Evolutionary conservation across 2,113 vertebrate genomes (phyloP).

Genomic region (Lepisosteus oculatus): DNA sequence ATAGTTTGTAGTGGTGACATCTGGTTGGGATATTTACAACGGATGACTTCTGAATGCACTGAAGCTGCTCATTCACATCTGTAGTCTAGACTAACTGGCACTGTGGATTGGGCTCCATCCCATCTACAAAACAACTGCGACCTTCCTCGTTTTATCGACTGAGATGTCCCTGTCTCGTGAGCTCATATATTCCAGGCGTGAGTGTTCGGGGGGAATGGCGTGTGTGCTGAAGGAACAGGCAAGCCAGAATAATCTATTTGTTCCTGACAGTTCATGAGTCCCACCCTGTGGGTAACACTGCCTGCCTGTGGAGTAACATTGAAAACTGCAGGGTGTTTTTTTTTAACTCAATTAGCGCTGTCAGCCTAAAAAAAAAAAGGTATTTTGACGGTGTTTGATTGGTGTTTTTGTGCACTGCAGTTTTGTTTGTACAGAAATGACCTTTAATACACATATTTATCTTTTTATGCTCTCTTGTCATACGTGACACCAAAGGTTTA

Average conservation of each 20-base stretch:
- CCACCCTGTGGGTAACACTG: not conserved
- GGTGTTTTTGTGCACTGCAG: too few relatives aligned
- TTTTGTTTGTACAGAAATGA: too few relatives aligned
- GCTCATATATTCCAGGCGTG: conserved; percentile 25
- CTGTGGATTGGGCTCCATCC: conserved; percentile 51
- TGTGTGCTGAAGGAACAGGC: not conserved
- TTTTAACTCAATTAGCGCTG: not conserved
- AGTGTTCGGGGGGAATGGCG: conserved; percentile 16
- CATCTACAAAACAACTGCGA: conserved; percentile 42
- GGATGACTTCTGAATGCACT: conserved; percentile 45
- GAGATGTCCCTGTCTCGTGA: conserved; percentile 40
- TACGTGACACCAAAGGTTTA: too few relatives aligned
- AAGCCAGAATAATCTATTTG: not conserved
- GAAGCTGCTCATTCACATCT: conserved; percentile 68
- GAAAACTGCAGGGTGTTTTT: not conserved
- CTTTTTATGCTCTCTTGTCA: too few relatives aligned
- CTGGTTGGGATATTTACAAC: conserved; percentile 66
- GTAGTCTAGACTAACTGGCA: conserved; percentile 81
- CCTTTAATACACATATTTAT: too few relatives aligned
- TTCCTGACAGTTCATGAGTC: not conserved
- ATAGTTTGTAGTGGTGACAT: conserved; percentile 59
- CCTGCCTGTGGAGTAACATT: not conserved
- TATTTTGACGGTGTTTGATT: too few relatives aligned
- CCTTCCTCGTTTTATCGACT: conserved; percentile 22
- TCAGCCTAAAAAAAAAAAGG: not conserved